Base-by-base conservation (phyloP, 2,888 invertebrate genomes). In the Philonicus albiceps region DNA sequence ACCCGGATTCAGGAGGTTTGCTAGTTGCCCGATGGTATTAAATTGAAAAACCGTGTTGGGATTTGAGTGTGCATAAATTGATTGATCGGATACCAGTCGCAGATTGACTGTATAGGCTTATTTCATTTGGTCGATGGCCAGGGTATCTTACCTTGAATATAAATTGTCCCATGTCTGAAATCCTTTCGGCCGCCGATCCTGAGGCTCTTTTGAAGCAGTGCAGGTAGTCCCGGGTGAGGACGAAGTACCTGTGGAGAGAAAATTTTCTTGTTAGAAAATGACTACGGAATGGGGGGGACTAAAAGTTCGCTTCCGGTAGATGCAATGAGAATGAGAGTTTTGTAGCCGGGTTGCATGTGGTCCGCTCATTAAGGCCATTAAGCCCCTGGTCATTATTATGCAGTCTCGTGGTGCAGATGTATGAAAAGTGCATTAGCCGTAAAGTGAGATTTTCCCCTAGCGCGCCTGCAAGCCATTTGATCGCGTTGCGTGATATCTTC, bases 81-180 rank as follows among this genome's bases (percentile, higher is more conserved):
- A 85, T 84, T 83, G 73, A 72, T 84, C 73, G 22, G 43, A 37
- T 11, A 49, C 34, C 43, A 37, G 49, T 49, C 8, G 34, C 74
- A 74, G 74, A 74, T 31, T n/a, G 31, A n/a, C 34, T 34, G 31
- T 30, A 3, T n/a, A 31, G 34, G n/a, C 4, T 13, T 43, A 78
- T 78, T 78, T 76, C 40, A 49, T 49, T 22, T 43, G 8, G 22
- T 37, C 22, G 76, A 4, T 4, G 2, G n/a, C n/a, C 11, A 43
- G 40, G 16, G 11, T 31, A 16, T 11, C 92, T 91, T 91, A 93
- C 94, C 93, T 95, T 95, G 92, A 94, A 95, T 89, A 95, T 93
- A 90, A 95, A 95, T 91, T 94, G 94, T 88, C 95, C 95, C 95
- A 95, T 95, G 90, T 94, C 94, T 19, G 94, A 94, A 88, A 94